phyloP scores from a whole-genome alignment of 2,888 invertebrate species.

The Trichacis sp. region DNA sequence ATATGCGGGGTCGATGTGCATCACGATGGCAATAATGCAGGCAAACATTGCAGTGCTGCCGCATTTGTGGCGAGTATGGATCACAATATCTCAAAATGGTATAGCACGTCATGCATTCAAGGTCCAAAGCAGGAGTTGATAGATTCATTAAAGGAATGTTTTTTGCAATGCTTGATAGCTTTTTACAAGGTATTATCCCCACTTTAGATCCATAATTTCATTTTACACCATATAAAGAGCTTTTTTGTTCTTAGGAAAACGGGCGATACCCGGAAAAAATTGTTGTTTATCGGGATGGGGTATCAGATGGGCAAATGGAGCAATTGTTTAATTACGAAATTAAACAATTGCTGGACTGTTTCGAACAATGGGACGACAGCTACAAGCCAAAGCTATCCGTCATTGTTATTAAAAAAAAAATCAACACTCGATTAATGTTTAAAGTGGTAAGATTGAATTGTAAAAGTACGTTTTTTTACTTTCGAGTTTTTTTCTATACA shows the following conservation, averaged over 20 bases:
- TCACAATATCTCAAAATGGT: constrained; percentile 82
- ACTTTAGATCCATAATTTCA: no score
- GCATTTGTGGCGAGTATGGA: constrained; percentile 89
- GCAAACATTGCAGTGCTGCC: constrained; percentile 73
- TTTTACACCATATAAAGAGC: no score
- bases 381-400: constrained; percentile 80
- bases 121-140: constrained; percentile 81
- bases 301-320: constrained; percentile 88
- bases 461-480: no score
- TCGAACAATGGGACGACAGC: constrained; percentile 65
- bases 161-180: constrained; percentile 77
- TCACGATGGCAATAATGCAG: constrained; percentile 77
- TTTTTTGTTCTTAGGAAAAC: constrained; percentile 71
- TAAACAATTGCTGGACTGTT: constrained; percentile 76
- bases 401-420: constrained; percentile 92
- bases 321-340: constrained; percentile 83
- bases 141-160: constrained; percentile 78
- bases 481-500: neutral
- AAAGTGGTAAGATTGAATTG: constrained; percentile 59
- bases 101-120: constrained; percentile 79
- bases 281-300: constrained; percentile 92
- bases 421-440: constrained; percentile 84
- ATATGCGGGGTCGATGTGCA: constrained; percentile 91
- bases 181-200: constrained; percentile 76
- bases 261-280: constrained; percentile 82